These are phyloP conservation scores for Plectus sambesii DNA, from an alignment of 1,140 invertebrate genomes.

Conservation along the genomic window DNA sequence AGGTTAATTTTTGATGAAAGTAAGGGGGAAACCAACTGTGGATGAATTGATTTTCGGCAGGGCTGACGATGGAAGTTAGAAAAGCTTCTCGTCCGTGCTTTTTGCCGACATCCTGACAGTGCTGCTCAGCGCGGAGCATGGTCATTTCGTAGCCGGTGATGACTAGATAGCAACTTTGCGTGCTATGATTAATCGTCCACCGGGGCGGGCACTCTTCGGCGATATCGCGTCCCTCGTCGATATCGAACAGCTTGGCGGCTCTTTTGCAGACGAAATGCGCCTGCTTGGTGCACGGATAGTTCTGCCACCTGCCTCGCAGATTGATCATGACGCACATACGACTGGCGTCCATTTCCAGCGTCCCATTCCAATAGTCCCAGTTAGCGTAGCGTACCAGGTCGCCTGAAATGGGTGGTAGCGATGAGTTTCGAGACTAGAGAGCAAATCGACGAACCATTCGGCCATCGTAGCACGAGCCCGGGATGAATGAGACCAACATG, in stretches of 20 bases:
- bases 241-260: constrained; percentile 14
- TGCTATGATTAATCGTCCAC: constrained; percentile 27
- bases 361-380: constrained; percentile 25
- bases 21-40: constrained; percentile 14
- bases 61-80: constrained; percentile 22
- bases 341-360: constrained; percentile 15
- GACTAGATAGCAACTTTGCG: constrained; percentile 23
- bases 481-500: constrained; percentile 28
- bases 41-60: constrained; percentile 28
- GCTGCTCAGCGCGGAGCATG: constrained; percentile 29
- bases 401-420: constrained; percentile 22
- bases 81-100: constrained; percentile 25
- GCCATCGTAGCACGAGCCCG: constrained; percentile 31
- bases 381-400: constrained; percentile 24
- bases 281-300: constrained; percentile 22
- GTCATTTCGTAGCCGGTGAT: constrained; percentile 22
- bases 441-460: constrained; percentile 22
- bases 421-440: background rate
- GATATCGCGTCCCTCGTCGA: background rate
- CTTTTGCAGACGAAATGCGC: constrained; percentile 33
- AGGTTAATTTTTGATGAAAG: constrained; percentile 5
- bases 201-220: constrained; percentile 16
- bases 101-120: constrained; percentile 27
- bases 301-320: constrained; percentile 22
- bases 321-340: constrained; percentile 26